These are phyloP conservation scores for Pandemis corylana DNA, from an alignment of 2,888 invertebrate genomes.

Conservation along the genomic window DNA sequence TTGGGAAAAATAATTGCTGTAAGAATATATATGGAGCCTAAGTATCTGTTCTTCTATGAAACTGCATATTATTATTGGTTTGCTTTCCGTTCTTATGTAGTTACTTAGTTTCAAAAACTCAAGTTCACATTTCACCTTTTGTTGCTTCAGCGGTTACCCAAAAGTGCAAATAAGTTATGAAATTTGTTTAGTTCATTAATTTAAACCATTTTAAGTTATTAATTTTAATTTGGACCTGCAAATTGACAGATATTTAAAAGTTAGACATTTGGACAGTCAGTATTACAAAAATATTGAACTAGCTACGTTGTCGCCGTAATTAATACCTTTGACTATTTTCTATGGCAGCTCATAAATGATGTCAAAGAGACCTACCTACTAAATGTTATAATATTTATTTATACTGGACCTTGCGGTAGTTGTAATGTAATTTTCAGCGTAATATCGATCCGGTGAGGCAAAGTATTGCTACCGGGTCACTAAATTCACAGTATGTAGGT, in stretches of 20 bases:
- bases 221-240: too few relatives aligned
- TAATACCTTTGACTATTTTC: too few relatives aligned
- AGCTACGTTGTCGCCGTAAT: not conserved
- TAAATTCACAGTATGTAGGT: constrained; percentile 48
- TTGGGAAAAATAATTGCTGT: not conserved
- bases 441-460: not conserved
- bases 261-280: too few relatives aligned
- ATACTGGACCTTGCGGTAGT: not conserved
- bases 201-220: too few relatives aligned
- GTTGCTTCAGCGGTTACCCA: too few relatives aligned
- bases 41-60: not conserved
- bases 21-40: not conserved
- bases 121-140: too few relatives aligned
- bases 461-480: constrained; percentile 41
- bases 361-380: not conserved
- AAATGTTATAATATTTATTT: not conserved
- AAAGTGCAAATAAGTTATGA: too few relatives aligned
- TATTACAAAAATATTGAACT: not conserved
- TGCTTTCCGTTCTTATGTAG: too few relatives aligned
- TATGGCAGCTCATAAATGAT: too few relatives aligned
- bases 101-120: too few relatives aligned
- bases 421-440: not conserved
- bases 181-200: too few relatives aligned
- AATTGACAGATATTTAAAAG: too few relatives aligned
- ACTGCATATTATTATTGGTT: not conserved